These are phyloP conservation scores for Andrena flavipes DNA, from an alignment of 2,888 invertebrate genomes.

Conservation along the genomic window DNA sequence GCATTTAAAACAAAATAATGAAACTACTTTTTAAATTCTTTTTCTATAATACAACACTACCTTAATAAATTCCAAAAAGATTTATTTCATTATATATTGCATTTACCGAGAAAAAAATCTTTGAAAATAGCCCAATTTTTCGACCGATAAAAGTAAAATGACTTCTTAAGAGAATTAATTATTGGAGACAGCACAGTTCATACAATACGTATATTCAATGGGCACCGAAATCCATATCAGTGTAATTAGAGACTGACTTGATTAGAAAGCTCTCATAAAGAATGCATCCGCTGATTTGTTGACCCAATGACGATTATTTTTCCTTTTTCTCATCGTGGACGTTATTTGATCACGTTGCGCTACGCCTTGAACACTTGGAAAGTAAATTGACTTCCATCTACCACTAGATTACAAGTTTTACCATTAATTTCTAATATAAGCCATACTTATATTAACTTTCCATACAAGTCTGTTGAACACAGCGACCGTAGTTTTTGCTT, in stretches of 20 bases:
- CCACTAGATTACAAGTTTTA: conserved; percentile 44
- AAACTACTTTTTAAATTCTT: no score
- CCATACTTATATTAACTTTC: conserved; percentile 23
- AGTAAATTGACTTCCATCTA: conserved; percentile 74
- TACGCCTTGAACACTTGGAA: conserved; percentile 80
- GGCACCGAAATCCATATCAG: conserved; percentile 50
- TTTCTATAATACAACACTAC: no score
- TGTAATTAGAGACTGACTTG: conserved; percentile 39
- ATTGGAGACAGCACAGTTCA: no score
- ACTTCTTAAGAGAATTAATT: no score
- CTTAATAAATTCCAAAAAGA: no score
- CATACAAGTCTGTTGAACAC: conserved; percentile 46
- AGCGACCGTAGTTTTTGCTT: conserved; percentile 57
- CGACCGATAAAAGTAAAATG: no score
- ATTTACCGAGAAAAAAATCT: no score
- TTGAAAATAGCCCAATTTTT: no score
- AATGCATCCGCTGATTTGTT: conserved; percentile 57
- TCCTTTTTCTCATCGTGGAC: conserved; percentile 29
- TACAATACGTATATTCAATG: not conserved
- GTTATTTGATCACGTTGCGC: conserved; percentile 76
- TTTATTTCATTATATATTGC: no score
- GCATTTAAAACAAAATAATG: no score
- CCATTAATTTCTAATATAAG: conserved; percentile 27
- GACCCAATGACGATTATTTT: conserved; percentile 36
- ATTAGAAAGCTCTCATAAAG: conserved; percentile 46